A percentile compares a stretch with the other conserved stretches of the same genome.
Conservation (phyloP, 2,888 invertebrate genomes). For the Biston betularia region DNA sequence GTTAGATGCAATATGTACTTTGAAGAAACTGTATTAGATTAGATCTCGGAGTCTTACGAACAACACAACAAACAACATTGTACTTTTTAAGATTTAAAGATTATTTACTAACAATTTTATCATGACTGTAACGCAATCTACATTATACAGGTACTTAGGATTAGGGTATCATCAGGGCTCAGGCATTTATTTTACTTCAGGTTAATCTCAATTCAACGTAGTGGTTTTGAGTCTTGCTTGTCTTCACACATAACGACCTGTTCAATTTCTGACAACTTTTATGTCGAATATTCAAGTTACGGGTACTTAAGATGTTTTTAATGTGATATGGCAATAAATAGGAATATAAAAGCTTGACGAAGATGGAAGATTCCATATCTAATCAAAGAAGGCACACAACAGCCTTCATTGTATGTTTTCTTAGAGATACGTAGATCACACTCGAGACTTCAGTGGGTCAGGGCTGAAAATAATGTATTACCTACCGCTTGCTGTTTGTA, state of each 20-base stretch:
- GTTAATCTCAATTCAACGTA: too few relatives aligned
- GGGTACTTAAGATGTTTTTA: not conserved
- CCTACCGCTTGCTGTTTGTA: slow-evolving; percentile 16
- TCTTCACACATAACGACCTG: too few relatives aligned
- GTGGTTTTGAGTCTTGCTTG: too few relatives aligned
- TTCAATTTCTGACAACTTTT: too few relatives aligned
- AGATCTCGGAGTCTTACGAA: too few relatives aligned
- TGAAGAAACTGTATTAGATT: not conserved
- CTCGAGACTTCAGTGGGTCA: slow-evolving; percentile 60
- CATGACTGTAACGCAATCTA: too few relatives aligned
- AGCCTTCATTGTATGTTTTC: not conserved
- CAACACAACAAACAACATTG: too few relatives aligned
- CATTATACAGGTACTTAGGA: too few relatives aligned
- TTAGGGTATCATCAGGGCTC: too few relatives aligned
- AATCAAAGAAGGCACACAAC: slow-evolving; percentile 39
- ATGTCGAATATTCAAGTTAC: not conserved
- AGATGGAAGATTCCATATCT: slow-evolving; percentile 42
- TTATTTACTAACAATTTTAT: too few relatives aligned
- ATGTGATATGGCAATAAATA: slow-evolving; percentile 7
- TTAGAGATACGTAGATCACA: slow-evolving; percentile 9
- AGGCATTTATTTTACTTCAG: too few relatives aligned
- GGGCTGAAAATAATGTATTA: slow-evolving; percentile 48
- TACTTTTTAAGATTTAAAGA: too few relatives aligned
- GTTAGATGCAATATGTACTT: not conserved
- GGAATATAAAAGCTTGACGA: slow-evolving; percentile 31